Base-by-base conservation (phyloP, 2,888 invertebrate species). In the Scrobipalpa atriplicella region DNA sequence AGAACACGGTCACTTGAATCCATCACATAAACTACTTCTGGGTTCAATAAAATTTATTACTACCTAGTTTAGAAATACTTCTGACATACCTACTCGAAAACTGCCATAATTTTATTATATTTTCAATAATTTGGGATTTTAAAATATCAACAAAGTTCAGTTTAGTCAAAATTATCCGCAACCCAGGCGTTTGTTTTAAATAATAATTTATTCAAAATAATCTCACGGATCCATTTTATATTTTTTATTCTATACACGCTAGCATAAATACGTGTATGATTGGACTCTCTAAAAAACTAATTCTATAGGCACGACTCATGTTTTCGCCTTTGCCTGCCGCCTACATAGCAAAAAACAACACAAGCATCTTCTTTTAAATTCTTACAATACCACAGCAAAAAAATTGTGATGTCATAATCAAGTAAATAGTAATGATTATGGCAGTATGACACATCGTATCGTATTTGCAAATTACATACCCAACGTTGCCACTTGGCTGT, bases 351-450 rank as follows among this genome's bases (percentile, higher is more conserved):
- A 13, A 62, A 41, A 18, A 16, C 16, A 61, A 29, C 1, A 61
- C 36, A 36, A 41, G 19, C 61, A 41, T 62, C 61, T 41, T 62
- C 39, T 62, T 62, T 62, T 62, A 41, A 41, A 62, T 43, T 18
- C 18, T 47, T 2, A 10, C 13, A 29, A 58, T 58, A 29, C n/a
- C 3, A 7, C 7, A 13, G 11, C n/a, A 58, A 58, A 58, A n/a
- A 36, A 58, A 60, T 52, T 18, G 52, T 39, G 60, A 60, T 16
- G 38, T 38, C 60, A 38, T 58, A 58, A 36, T 58, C n/a, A 29
- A 58, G 36, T 47, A 18, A 16, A 39, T 11, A 10, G 5, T 52
- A 9, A 52, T 38, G 58, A 21, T 58, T 13, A 18, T 29, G 29
- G 52, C 16, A 1, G 52, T 11, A 56, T 60, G 60, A 60, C 60